Percentiles rank a stretch among this genome's conserved stretches.
These are phyloP conservation scores for Acronicta aceris DNA, from an alignment of 2,888 invertebrate genomes.

Conservation along the genomic window DNA sequence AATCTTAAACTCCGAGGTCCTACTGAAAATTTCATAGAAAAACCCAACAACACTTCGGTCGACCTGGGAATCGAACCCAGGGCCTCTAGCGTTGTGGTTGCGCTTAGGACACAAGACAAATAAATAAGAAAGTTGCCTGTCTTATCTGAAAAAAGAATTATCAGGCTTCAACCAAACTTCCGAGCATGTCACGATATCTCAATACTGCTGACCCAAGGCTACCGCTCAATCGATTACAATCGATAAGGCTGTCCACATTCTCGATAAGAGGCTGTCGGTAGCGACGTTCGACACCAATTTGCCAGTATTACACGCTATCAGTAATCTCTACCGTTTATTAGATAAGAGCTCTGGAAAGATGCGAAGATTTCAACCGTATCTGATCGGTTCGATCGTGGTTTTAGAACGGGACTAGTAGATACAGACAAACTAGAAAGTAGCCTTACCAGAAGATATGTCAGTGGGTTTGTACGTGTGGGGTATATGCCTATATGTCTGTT, in stretches of 20 bases:
- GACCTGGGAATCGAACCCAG: too few relatives aligned
- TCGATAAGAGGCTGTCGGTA: slow-evolving; percentile 13
- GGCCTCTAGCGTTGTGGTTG: too few relatives aligned
- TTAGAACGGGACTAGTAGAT: background rate
- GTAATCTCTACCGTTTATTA: slow-evolving; percentile 1
- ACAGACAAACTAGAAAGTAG: too few relatives aligned
- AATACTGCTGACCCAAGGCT: slow-evolving; percentile 5
- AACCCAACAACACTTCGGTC: too few relatives aligned
- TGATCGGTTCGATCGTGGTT: background rate
- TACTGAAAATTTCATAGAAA: too few relatives aligned
- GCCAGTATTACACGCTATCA: slow-evolving; percentile 8
- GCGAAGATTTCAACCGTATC: background rate
- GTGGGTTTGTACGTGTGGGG: too few relatives aligned
- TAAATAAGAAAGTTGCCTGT: too few relatives aligned
- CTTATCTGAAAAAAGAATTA: background rate
- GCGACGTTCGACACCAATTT: slow-evolving; percentile 15
- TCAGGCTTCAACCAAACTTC: background rate
- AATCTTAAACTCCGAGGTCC: too few relatives aligned
- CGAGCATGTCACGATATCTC: background rate
- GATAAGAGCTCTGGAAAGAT: background rate
- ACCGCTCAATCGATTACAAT: slow-evolving; percentile 12
- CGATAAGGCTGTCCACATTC: slow-evolving; percentile 20
- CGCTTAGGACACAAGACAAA: too few relatives aligned
- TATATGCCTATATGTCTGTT: too few relatives aligned
- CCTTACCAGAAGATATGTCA: too few relatives aligned